A percentile compares a stretch with the other conserved stretches of the same genome.
These are phyloP conservation scores for Myxocyprinus asiaticus DNA, from an alignment of 2,113 vertebrate genomes.

Conservation along the genomic window DNA sequence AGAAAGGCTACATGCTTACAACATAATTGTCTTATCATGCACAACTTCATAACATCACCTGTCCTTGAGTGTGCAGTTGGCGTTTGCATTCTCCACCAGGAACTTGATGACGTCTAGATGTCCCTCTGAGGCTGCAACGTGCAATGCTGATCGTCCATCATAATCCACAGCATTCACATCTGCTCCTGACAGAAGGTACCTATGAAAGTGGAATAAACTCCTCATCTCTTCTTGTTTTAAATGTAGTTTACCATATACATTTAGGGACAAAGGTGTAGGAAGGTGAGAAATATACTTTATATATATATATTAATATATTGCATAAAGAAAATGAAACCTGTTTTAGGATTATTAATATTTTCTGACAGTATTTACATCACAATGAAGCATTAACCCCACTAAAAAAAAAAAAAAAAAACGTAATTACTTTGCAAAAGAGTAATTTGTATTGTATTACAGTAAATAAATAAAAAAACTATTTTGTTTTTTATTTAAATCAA, in stretches of 20 bases:
- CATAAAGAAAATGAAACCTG: too few relatives aligned
- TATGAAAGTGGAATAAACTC: constrained; percentile 43
- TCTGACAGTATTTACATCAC: too few relatives aligned
- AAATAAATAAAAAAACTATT: too few relatives aligned
- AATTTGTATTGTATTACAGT: too few relatives aligned
- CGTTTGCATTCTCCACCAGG: constrained; percentile 67
- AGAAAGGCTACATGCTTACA: background rate
- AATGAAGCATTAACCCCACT: too few relatives aligned
- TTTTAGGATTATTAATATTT: too few relatives aligned
- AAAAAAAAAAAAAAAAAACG: too few relatives aligned
- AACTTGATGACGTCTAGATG: constrained; percentile 67
- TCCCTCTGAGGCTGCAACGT: constrained; percentile 70
- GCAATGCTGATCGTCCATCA: constrained; percentile 69
- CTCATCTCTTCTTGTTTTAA: background rate
- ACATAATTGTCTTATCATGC: background rate
- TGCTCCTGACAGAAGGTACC: constrained; percentile 70
- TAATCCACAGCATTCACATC: constrained; percentile 71
- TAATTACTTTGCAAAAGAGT: too few relatives aligned
- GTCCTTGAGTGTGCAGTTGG: constrained; percentile 61
- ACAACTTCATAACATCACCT: constrained; percentile 55
- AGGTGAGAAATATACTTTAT: too few relatives aligned
- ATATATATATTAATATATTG: too few relatives aligned
- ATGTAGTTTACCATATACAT: background rate
- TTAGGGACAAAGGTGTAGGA: too few relatives aligned
- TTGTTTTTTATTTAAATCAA: too few relatives aligned